A percentile compares a stretch with the other conserved stretches of the same genome.
Conservation (phyloP, 2,797 vertebrate species). For the Liparis tanakae region DNA sequence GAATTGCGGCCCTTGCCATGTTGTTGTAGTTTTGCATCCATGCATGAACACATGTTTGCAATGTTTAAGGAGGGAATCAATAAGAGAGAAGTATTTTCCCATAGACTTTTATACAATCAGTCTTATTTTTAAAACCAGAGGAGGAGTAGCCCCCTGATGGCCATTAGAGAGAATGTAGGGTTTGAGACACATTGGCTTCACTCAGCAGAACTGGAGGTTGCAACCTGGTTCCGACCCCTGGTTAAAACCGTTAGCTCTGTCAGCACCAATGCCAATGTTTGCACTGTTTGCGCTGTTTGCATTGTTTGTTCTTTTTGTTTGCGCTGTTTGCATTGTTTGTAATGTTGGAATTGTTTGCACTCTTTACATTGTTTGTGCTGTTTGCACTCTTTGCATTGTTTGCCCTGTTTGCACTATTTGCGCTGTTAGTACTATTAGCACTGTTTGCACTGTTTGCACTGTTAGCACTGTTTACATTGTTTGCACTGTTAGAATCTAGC, state of each 20-base stretch:
- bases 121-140: too few relatives aligned
- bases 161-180: too few relatives aligned
- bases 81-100: background rate
- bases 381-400: background rate
- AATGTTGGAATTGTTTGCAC: background rate
- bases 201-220: too few relatives aligned
- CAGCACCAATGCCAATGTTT: background rate
- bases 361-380: background rate
- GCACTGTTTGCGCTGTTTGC: background rate
- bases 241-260: background rate
- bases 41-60: background rate
- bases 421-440: background rate
- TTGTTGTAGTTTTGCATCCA: background rate
- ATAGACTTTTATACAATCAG: too few relatives aligned
- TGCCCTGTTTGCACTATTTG: background rate
- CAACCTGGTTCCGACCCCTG: background rate
- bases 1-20: too few relatives aligned
- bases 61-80: too few relatives aligned
- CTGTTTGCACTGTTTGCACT: background rate
- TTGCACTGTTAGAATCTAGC: too few relatives aligned
- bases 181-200: background rate
- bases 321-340: background rate
- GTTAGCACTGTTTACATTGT: background rate
- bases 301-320: background rate
- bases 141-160: too few relatives aligned